These are phyloP conservation scores for Phasianus colchicus DNA, from an alignment of 2,113 vertebrate genomes.

Conservation along the genomic window DNA sequence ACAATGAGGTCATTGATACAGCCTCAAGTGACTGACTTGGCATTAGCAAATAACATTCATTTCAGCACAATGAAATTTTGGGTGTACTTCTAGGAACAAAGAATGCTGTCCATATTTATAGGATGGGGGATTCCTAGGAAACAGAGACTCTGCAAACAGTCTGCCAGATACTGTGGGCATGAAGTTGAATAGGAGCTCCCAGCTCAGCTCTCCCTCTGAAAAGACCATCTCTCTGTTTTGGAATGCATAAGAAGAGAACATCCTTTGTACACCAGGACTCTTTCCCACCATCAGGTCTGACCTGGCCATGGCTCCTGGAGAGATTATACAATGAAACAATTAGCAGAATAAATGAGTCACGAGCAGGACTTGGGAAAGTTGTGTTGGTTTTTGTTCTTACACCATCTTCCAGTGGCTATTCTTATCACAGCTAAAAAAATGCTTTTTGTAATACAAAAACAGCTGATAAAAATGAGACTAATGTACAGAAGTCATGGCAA, in stretches of 20 bases:
- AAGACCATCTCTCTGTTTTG: constrained; percentile 7
- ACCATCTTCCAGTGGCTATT: background rate
- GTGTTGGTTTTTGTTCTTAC: background rate
- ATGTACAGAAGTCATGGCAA: background rate
- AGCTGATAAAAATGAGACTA: background rate
- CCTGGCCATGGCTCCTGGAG: constrained; percentile 8
- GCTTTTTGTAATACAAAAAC: background rate
- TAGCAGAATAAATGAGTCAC: background rate
- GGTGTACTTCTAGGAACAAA: constrained; percentile 13
- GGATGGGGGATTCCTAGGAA: constrained; percentile 48
- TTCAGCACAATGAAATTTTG: background rate
- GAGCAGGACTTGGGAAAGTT: background rate
- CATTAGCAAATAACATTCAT: background rate
- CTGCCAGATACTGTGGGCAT: background rate
- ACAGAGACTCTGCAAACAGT: background rate
- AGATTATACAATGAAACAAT: background rate
- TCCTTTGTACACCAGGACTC: constrained; percentile 19
- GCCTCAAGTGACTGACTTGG: constrained; percentile 20
- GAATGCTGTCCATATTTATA: background rate
- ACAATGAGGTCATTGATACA: constrained; percentile 61
- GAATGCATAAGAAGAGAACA: background rate
- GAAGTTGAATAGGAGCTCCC: constrained; percentile 41
- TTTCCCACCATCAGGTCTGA: constrained; percentile 63
- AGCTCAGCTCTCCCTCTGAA: constrained; percentile 6
- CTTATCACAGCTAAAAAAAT: background rate